A percentile compares a stretch with the other conserved stretches of the same genome.
These are phyloP conservation scores for Oncorhynchus clarkii DNA, from an alignment of 2,113 vertebrate genomes.

Conservation along the genomic window DNA sequence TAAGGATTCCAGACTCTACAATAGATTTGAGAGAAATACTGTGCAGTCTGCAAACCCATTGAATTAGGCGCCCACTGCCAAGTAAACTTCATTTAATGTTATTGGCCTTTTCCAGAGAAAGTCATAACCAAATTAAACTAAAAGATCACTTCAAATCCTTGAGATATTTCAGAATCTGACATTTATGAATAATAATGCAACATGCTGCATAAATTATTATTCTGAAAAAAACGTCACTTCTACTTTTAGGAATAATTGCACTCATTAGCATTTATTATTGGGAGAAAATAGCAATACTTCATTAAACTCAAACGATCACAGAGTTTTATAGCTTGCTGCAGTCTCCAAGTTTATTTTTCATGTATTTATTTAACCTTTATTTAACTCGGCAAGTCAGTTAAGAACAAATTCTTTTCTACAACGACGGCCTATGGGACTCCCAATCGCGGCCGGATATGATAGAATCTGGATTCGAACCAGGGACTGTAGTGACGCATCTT, in stretches of 20 bases:
- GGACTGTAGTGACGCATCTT: too few relatives aligned
- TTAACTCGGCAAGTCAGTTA: too few relatives aligned
- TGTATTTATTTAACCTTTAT: too few relatives aligned
- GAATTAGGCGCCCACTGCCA: background rate
- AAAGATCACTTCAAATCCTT: constrained; percentile 29
- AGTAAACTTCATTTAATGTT: background rate
- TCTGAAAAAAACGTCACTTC: constrained; percentile 24
- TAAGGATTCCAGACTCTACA: background rate
- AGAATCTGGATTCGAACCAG: too few relatives aligned
- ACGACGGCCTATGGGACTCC: too few relatives aligned
- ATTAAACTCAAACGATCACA: constrained; percentile 36
- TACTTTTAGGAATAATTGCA: constrained; percentile 1
- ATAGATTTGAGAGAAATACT: background rate
- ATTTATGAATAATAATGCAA: constrained; percentile 30
- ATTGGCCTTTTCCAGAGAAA: background rate
- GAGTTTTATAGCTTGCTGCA: background rate
- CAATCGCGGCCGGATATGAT: too few relatives aligned
- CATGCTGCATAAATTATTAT: constrained; percentile 42
- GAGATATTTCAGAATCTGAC: constrained; percentile 32
- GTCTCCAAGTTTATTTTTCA: constrained; percentile 2
- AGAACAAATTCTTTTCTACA: too few relatives aligned
- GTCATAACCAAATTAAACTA: constrained; percentile 10
- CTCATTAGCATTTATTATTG: constrained; percentile 43
- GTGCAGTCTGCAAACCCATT: background rate
- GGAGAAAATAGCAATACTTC: constrained; percentile 24